Evolutionary conservation across 2,113 vertebrate genomes (phyloP).

Genomic region (Chloebia gouldiae): DNA sequence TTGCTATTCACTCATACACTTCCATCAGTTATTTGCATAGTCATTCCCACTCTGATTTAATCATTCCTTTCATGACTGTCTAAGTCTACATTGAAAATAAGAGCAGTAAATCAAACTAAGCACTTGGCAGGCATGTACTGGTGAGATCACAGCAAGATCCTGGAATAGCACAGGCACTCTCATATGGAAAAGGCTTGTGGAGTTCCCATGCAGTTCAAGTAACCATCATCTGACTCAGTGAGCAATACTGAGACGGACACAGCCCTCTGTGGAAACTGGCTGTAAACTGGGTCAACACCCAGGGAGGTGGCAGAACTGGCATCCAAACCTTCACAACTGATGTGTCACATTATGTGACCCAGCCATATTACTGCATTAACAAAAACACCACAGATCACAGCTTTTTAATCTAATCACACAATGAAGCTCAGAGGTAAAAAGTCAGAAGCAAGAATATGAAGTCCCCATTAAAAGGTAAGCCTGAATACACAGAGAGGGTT

Average conservation of each 20-base stretch:
- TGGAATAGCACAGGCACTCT: neutral
- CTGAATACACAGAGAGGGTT: neutral
- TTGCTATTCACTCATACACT: neutral
- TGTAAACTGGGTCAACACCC: neutral
- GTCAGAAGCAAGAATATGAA: neutral
- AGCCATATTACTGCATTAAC: neutral
- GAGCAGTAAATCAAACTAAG: slow-evolving; percentile 36
- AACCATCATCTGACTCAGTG: slow-evolving; percentile 28
- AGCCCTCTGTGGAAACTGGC: neutral
- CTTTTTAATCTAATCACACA: neutral
- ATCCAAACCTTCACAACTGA: neutral
- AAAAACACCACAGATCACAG: neutral
- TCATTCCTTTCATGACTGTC: neutral
- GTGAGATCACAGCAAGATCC: slow-evolving; percentile 35
- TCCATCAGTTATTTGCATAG: neutral
- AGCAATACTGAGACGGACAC: neutral
- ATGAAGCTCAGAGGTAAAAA: neutral
- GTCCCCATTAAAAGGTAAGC: neutral
- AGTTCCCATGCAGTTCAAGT: neutral
- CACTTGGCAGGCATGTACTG: neutral
- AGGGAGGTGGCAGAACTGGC: neutral
- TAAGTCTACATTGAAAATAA: neutral
- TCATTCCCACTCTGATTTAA: slow-evolving; percentile 27
- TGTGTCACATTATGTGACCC: neutral
- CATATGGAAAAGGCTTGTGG: neutral